These are phyloP conservation scores for Altica lythri DNA, from an alignment of 2,888 invertebrate genomes.

Conservation along the genomic window DNA sequence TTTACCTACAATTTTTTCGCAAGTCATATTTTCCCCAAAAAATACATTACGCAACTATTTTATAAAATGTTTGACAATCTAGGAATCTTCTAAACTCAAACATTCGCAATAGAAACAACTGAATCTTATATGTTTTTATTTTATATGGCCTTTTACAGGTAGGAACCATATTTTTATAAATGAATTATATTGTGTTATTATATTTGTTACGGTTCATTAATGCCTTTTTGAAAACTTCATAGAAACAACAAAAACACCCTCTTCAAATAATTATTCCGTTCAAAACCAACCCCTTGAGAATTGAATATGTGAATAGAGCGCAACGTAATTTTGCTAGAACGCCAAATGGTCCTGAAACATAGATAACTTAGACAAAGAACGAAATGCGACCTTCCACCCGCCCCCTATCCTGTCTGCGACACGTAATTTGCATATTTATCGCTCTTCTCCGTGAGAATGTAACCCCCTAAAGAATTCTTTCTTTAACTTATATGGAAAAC, in stretches of 20 bases:
- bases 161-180: too few species aligned
- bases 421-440: slow-evolving; percentile 22
- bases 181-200: too few species aligned
- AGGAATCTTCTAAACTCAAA: too few species aligned
- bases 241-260: not conserved
- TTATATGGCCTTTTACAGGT: too few species aligned
- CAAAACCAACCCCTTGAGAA: slow-evolving; percentile 10
- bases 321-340: slow-evolving; percentile 12
- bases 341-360: slow-evolving; percentile 21
- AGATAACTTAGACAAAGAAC: slow-evolving; percentile 20
- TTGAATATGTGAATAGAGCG: slow-evolving; percentile 10
- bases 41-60: too few species aligned
- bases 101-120: too few species aligned
- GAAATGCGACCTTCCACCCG: slow-evolving; percentile 15
- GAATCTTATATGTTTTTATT: too few species aligned
- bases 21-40: too few species aligned
- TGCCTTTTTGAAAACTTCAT: too few species aligned
- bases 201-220: too few species aligned
- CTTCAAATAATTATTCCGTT: not conserved
- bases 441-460: slow-evolving; percentile 15
- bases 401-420: slow-evolving; percentile 17
- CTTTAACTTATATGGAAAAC: slow-evolving; percentile 20
- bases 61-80: too few species aligned
- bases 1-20: too few species aligned
- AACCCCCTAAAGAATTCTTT: slow-evolving; percentile 20